Percentiles rank a stretch among this genome's conserved stretches.
These are phyloP conservation scores for Lagopus muta DNA, from an alignment of 2,113 vertebrate genomes.

Conservation along the genomic window DNA sequence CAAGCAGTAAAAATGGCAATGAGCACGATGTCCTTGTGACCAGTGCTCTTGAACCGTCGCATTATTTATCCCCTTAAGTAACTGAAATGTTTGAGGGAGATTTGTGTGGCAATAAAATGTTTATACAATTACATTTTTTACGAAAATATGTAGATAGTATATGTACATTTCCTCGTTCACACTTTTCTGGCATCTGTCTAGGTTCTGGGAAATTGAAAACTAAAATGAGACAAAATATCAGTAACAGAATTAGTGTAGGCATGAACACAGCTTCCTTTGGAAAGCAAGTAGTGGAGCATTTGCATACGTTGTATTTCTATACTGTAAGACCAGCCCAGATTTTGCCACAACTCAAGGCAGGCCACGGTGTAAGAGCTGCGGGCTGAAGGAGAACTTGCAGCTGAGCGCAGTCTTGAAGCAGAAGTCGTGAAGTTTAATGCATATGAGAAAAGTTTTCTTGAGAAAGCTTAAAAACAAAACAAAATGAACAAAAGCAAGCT, in stretches of 20 bases:
- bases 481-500: no score
- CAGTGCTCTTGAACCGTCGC: constrained; percentile 23
- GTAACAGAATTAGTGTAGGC: neutral
- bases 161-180: neutral
- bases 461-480: no score
- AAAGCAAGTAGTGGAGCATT: neutral
- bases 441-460: no score
- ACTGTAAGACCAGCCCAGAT: neutral
- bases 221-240: neutral
- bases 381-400: neutral
- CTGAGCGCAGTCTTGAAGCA: neutral
- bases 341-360: neutral
- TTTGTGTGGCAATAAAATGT: constrained; percentile 12
- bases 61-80: constrained; percentile 6
- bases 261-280: neutral
- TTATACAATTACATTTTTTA: neutral
- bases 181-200: neutral
- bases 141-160: neutral
- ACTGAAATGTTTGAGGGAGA: constrained; percentile 30
- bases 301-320: neutral
- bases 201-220: neutral
- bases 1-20: constrained; percentile 29
- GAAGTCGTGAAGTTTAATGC: neutral
- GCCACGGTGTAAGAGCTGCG: neutral
- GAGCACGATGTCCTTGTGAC: constrained; percentile 2